A percentile compares a stretch with the other conserved stretches of the same genome.
These are phyloP conservation scores for Neoascia interrupta DNA, from an alignment of 2,888 invertebrate genomes.

Conservation along the genomic window DNA sequence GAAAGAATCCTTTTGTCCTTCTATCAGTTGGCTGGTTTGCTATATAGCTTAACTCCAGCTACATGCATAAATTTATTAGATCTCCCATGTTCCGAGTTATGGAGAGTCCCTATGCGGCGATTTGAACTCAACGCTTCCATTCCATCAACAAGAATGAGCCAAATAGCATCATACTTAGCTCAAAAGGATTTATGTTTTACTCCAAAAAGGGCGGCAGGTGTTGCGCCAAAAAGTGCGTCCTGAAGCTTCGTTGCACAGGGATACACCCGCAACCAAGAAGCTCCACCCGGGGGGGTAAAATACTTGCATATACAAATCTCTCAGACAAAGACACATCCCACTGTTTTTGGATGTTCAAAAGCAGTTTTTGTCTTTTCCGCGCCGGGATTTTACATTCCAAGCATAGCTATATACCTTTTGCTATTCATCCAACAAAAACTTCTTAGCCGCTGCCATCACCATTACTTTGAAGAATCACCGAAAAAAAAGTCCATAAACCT, in stretches of 20 bases:
- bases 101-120: constrained; percentile 3
- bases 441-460: constrained; percentile 29
- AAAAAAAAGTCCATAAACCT: constrained; percentile 29
- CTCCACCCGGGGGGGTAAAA: no score
- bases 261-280: no score
- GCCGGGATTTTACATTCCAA: constrained; percentile 9
- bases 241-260: not conserved
- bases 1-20: no score
- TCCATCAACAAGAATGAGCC: not conserved
- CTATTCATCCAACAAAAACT: constrained; percentile 10
- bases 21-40: no score
- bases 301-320: no score
- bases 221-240: not conserved
- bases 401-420: constrained; percentile 18
- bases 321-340: no score
- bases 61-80: constrained; percentile 33
- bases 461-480: constrained; percentile 3
- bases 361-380: not conserved
- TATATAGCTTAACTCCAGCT: constrained; percentile 18
- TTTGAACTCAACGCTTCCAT: constrained; percentile 2
- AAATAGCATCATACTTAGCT: constrained; percentile 18
- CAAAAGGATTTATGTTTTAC: constrained; percentile 1
- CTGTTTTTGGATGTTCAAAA: not conserved
- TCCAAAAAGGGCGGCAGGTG: not conserved
- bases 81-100: constrained; percentile 8